phyloP scores from a whole-genome alignment of 2,113 vertebrate species.

The Anarhynchus alexandrinus region DNA sequence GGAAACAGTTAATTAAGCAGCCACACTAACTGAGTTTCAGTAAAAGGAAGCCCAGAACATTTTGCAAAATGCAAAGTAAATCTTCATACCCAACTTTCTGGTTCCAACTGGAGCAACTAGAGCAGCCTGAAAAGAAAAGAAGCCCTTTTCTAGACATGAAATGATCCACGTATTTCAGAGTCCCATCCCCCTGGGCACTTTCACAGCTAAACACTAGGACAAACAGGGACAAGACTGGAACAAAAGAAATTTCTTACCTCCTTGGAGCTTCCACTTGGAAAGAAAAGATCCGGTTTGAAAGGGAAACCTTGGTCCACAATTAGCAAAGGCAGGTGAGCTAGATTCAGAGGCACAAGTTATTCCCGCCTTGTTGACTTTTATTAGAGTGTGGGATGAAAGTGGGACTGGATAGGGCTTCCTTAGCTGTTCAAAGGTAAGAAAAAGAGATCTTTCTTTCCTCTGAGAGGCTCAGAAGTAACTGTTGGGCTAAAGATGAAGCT shows the following conservation, averaged over 20 bases:
- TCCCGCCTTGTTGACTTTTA: neutral
- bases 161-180: neutral
- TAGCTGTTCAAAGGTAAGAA: neutral
- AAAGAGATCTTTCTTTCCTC: neutral
- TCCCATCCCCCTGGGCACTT: neutral
- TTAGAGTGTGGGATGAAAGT: neutral
- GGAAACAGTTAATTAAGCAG: conserved; percentile 23
- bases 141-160: neutral
- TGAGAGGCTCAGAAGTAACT: neutral
- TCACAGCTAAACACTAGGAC: neutral
- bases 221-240: neutral
- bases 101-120: neutral
- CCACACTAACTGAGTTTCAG: neutral
- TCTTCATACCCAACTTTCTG: neutral
- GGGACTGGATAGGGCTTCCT: neutral
- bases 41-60: neutral
- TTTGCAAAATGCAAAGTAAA: neutral
- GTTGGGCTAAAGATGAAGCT: neutral
- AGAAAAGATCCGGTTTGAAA: neutral
- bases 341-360: neutral
- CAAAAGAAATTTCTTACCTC: conserved; percentile 11
- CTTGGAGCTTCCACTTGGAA: neutral
- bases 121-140: neutral
- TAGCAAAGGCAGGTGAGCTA: neutral
- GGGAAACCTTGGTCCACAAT: neutral